Base-by-base conservation (phyloP, 1,140 invertebrate genomes). In the Trichoplusia ni region DNA sequence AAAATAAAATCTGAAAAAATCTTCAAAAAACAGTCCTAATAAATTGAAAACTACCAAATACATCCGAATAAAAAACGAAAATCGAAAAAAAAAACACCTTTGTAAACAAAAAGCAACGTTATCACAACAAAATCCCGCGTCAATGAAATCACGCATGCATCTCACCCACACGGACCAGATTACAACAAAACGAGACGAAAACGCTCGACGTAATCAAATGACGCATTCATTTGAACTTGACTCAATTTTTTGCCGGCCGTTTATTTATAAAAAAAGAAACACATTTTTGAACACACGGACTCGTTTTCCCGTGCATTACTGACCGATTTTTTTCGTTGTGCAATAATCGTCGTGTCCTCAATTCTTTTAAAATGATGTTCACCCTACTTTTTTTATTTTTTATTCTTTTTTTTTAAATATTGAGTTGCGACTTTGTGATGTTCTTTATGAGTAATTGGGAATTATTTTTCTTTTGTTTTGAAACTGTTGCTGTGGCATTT, bases 201-300 rank as follows among this genome's bases (percentile, higher is more conserved):
- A 35, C 8, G n/a, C 33, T 23, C 27, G 14, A 58, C 54, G 54
- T 44, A 60, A 64, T 18, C 29, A 46, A 38, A 62, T 62, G 70
- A 58, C 47, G 61, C 69, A 69, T 71, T 71, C 72, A 75, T 69
- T 56, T 76, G 80, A 82, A 80, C 80, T 82, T 82, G 80, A 75
- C 80, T 82, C 64, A 75, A 60, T 73, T 75, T 73, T 59, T 68
- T 60, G 56, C 25, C 25, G 73, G 65, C 62, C 68, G 63, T 25
- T 23, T 69, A 56, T 67, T 65, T 58, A 60, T 58, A 23, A 31
- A 60, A 46, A 54, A 59, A 46, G 23, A 58, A 42, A 47, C n/a
- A n/a, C n/a, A n/a, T n/a, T n/a, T n/a, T n/a, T n/a, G 13, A 13
- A 35, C 9, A 23, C 13, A 4, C 11, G 5, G 29, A 2, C 13